Conservation (phyloP, 1,140 invertebrate genomes). For the Megalonaias nervosa region DNA sequence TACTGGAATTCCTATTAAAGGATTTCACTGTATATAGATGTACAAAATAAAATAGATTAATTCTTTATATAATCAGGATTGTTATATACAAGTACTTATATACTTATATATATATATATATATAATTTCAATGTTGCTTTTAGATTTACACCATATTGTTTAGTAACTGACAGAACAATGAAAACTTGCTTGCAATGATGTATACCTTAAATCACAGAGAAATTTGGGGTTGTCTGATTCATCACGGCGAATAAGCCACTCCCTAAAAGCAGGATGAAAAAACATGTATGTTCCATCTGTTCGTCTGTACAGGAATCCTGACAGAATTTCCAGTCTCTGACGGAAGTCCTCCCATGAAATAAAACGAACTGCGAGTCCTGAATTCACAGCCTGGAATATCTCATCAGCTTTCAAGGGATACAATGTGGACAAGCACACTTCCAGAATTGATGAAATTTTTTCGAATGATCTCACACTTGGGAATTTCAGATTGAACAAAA, state of each 20-base stretch:
- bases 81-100: too few species aligned
- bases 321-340: slow-evolving; percentile 60
- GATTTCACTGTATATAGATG: too few species aligned
- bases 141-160: too few species aligned
- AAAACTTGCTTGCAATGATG: background rate
- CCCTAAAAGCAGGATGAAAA: slow-evolving; percentile 96
- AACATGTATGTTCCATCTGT: slow-evolving; percentile 96
- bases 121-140: too few species aligned
- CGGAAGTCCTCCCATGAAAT: slow-evolving; percentile 65
- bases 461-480: slow-evolving; percentile 92
- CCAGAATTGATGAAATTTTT: slow-evolving; percentile 82
- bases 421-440: slow-evolving; percentile 87
- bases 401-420: slow-evolving; percentile 92
- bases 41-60: too few species aligned
- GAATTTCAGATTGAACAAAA: slow-evolving; percentile 94
- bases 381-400: slow-evolving; percentile 95
- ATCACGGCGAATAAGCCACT: slow-evolving; percentile 94
- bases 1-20: too few species aligned
- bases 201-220: slow-evolving; percentile 80
- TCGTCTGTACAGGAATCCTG: slow-evolving; percentile 88
- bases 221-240: slow-evolving; percentile 90
- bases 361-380: slow-evolving; percentile 80
- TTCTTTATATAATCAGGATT: too few species aligned
- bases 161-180: too few species aligned
- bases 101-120: too few species aligned